Conservation (phyloP, 2,113 vertebrate species). For the Colius striatus region DNA sequence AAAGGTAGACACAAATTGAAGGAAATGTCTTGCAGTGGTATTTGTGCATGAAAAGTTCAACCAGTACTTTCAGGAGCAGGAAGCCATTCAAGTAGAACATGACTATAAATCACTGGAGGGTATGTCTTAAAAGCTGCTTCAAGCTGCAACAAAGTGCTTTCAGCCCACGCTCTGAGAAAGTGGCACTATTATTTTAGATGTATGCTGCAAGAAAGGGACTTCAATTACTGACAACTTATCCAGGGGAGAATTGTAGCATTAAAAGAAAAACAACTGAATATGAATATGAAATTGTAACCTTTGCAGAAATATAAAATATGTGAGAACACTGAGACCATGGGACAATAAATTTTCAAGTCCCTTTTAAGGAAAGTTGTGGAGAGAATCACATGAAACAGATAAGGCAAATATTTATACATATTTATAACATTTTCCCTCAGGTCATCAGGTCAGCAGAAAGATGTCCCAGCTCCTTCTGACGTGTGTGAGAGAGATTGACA, state of each 20-base stretch:
- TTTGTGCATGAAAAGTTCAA: background rate
- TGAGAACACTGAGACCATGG: background rate
- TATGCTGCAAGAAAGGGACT: background rate
- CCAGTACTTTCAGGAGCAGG: slow-evolving; percentile 1
- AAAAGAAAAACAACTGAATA: background rate
- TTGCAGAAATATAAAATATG: background rate
- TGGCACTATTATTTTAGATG: background rate
- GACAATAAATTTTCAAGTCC: background rate
- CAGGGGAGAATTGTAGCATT: background rate
- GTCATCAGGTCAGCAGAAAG: background rate
- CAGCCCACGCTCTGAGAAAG: background rate
- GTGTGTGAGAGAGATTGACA: background rate
- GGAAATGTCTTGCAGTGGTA: background rate
- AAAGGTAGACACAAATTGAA: background rate
- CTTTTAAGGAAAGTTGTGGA: background rate
- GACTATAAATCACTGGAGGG: background rate
- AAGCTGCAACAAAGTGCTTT: slow-evolving; percentile 1
- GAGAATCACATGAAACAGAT: background rate
- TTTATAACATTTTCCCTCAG: background rate
- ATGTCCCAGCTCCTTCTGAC: background rate
- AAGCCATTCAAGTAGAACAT: background rate
- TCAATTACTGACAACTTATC: slow-evolving; percentile 2
- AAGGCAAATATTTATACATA: background rate
- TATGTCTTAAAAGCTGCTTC: slow-evolving; percentile 29
- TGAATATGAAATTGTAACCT: background rate